A percentile compares a stretch with the other conserved stretches of the same genome.
phyloP scores from a whole-genome alignment of 2,797 vertebrate species.

The Xenentodon cancila region DNA sequence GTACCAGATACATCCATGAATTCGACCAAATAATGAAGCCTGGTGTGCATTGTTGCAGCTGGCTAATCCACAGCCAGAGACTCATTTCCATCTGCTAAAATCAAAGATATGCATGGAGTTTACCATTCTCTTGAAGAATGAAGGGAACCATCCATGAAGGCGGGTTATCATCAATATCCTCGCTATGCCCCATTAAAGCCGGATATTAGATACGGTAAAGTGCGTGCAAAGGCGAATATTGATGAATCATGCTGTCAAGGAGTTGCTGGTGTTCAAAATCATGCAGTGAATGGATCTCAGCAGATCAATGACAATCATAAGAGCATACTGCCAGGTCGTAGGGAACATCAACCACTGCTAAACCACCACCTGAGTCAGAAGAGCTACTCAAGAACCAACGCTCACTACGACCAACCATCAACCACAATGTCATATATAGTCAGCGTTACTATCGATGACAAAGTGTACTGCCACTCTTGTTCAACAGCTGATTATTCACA shows the following conservation, averaged over 20 bases:
- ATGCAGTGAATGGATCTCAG: constrained; percentile 15
- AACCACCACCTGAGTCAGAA: background rate
- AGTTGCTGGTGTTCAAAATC: constrained; percentile 6
- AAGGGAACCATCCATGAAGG: constrained; percentile 9
- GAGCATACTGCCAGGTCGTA: background rate
- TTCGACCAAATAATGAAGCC: background rate
- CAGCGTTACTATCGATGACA: background rate
- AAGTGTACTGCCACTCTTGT: background rate
- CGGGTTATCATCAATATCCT: constrained; percentile 18
- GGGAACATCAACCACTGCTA: too few relatives aligned
- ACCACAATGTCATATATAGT: background rate
- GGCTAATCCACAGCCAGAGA: background rate
- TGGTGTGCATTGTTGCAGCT: background rate
- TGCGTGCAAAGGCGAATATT: constrained; percentile 15
- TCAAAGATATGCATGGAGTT: background rate
- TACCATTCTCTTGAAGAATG: constrained; percentile 6
- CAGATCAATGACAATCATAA: constrained; percentile 1
- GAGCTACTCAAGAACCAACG: background rate
- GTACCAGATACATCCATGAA: background rate
- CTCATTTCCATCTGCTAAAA: constrained; percentile 9
- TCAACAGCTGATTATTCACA: constrained; percentile 7
- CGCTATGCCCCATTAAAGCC: constrained; percentile 21
- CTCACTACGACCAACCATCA: constrained; percentile 1
- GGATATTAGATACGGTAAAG: constrained; percentile 18
- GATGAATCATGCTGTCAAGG: constrained; percentile 22